Base-by-base conservation (phyloP, 2,888 invertebrate species). In the Andrena hattorfiana region DNA sequence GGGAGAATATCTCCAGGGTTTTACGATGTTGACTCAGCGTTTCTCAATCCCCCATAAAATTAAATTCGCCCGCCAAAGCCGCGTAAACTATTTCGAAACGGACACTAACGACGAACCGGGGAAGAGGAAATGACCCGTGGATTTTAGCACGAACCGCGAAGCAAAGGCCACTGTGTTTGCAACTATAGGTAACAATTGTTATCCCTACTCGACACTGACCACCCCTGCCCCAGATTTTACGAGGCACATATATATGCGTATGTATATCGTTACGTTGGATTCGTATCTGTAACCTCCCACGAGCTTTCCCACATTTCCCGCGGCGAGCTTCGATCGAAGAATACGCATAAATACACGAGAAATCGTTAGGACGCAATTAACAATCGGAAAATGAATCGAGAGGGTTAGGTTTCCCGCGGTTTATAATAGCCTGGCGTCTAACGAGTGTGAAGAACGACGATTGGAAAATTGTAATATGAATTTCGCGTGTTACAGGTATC, bases 21-120 rank as follows among this genome's bases (percentile, higher is more conserved):
- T 81, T 78, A 67, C 77, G 73, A 73, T 23, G 75, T 77, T 72
- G 56, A 66, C 69, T 76, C 79, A 69, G 76, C 72, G 62, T 76
- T 84, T 77, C 75, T 69, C 68, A 49, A 69, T 54, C 48, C 63
- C 59, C 42, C 76, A 30, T 83, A 67, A 83, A 82, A 76, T 76
- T 66, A 77, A 73, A 83, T 70, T 60, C 49, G 59, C 28, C 26
- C 16, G 20, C n/a, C 23, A 64, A 32, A 23, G 4, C 28, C 1
- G 26, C n/a, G 35, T 66, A 49, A 66, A 80, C 49, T 69, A 20
- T 26, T 30, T 32, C 23, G 56, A 28, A 48, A 16, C 28, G 49
- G 30, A 35, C 30, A 20, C 20, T 26, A n/a, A 20, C 7, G 8
- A 10, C 20, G 49, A 54, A 32, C 20, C 35, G n/a, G n/a, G 23